phyloP scores from a whole-genome alignment of 2,797 vertebrate species.

The Fratercula arctica region DNA sequence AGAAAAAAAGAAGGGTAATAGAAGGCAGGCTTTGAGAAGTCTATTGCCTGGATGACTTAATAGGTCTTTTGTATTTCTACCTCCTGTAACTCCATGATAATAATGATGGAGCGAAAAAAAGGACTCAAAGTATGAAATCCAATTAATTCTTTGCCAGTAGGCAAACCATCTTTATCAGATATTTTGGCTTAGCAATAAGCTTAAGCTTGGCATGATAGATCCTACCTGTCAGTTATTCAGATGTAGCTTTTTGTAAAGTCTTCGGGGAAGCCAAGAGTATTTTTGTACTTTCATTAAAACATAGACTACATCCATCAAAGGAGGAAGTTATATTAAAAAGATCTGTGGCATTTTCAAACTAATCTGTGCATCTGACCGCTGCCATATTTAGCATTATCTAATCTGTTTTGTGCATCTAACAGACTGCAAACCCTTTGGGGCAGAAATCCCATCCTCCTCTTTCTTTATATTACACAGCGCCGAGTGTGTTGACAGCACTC shows the following conservation, averaged over 20 bases:
- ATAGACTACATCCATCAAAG: slow-evolving; percentile 57
- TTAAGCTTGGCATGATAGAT: slow-evolving; percentile 68
- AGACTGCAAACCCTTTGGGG: slow-evolving; percentile 52
- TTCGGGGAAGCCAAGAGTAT: slow-evolving; percentile 58
- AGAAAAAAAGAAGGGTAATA: slow-evolving; percentile 1
- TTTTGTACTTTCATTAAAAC: slow-evolving; percentile 68
- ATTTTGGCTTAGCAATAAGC: slow-evolving; percentile 63
- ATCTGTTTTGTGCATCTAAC: slow-evolving; percentile 49
- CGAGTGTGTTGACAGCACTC: not conserved
- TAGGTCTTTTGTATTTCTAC: slow-evolving; percentile 53
- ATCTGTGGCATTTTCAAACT: slow-evolving; percentile 54
- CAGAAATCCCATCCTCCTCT: slow-evolving; percentile 34
- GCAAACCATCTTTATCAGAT: slow-evolving; percentile 67
- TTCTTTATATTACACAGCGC: not conserved
- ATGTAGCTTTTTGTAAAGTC: slow-evolving; percentile 62
- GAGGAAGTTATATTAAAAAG: slow-evolving; percentile 49
- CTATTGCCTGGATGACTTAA: slow-evolving; percentile 43
- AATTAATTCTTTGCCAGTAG: slow-evolving; percentile 71
- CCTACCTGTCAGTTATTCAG: slow-evolving; percentile 72
- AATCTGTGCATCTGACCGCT: slow-evolving; percentile 27
- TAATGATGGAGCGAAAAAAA: slow-evolving; percentile 37
- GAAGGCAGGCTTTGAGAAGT: slow-evolving; percentile 33
- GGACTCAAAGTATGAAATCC: slow-evolving; percentile 60
- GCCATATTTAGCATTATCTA: slow-evolving; percentile 48
- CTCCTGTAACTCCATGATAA: slow-evolving; percentile 64